Percentiles rank a stretch among this genome's conserved stretches.
phyloP scores from a whole-genome alignment of 2,797 vertebrate genomes.

The Paramormyrops hopkinsi region DNA sequence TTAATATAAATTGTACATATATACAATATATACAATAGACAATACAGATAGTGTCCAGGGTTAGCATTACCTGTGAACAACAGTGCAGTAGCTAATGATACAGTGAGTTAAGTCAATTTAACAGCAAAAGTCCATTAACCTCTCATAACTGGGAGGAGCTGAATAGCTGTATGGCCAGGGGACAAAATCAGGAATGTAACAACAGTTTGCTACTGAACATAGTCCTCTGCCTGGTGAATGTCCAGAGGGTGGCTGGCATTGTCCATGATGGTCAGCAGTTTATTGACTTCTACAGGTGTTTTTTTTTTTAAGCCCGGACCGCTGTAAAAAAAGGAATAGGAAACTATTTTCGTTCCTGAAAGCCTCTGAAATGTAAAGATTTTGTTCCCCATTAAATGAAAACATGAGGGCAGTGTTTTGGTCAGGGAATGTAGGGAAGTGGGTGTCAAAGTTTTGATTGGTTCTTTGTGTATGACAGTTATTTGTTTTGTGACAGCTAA shows the following conservation, averaged over 20 bases:
- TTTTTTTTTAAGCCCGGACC: neutral
- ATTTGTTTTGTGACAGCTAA: neutral
- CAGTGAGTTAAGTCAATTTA: neutral
- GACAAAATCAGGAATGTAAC: neutral
- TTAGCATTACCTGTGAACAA: neutral
- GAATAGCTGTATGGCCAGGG: neutral
- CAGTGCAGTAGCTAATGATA: neutral
- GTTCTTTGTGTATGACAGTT: neutral
- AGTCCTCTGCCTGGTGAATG: neutral
- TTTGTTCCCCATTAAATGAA: neutral
- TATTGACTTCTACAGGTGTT: neutral
- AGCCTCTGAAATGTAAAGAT: neutral
- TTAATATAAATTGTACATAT: neutral
- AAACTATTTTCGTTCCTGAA: neutral
- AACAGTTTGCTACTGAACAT: neutral
- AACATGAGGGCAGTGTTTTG: neutral
- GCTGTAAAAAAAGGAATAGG: neutral
- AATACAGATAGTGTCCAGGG: neutral
- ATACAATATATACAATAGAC: neutral
- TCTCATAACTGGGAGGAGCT: neutral
- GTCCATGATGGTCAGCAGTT: neutral
- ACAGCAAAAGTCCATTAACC: neutral
- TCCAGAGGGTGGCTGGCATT: neutral
- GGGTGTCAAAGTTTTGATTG: neutral
- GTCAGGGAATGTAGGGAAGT: neutral